These are phyloP conservation scores for Lypha dubia DNA, from an alignment of 2,888 invertebrate genomes.

Conservation along the genomic window DNA sequence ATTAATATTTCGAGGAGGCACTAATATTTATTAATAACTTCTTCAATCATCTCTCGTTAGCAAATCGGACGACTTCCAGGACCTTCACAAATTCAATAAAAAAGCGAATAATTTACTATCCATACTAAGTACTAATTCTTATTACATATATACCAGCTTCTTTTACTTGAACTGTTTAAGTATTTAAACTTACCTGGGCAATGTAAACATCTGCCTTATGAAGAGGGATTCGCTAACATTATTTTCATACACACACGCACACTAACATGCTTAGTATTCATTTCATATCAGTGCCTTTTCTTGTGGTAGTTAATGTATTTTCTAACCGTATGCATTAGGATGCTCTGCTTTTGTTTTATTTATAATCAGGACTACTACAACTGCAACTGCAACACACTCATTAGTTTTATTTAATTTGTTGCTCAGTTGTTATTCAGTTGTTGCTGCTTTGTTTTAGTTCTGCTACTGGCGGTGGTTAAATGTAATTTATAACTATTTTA, in stretches of 20 bases:
- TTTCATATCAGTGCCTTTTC: not conserved
- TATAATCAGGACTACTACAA: slow-evolving; percentile 17
- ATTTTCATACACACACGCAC: slow-evolving; percentile 11
- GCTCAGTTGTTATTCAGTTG: slow-evolving; percentile 34
- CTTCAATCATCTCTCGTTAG: not conserved
- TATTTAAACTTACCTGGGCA: slow-evolving; percentile 51
- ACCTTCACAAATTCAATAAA: not conserved
- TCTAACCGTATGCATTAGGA: not conserved
- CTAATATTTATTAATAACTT: no score
- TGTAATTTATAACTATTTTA: slow-evolving; percentile 66
- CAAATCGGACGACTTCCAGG: not conserved
- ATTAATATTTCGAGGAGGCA: no score
- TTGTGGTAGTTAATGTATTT: not conserved
- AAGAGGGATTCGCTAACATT: not conserved
- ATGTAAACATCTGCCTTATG: slow-evolving; percentile 32
- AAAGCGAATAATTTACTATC: slow-evolving; percentile 25
- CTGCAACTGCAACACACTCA: slow-evolving; percentile 30
- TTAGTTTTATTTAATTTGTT: slow-evolving; percentile 28
- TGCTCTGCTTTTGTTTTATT: not conserved
- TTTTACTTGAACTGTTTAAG: not conserved
- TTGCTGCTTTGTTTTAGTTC: not conserved
- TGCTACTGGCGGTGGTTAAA: slow-evolving; percentile 69
- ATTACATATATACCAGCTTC: not conserved
- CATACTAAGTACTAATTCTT: not conserved
- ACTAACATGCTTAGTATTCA: no score